A percentile compares a stretch with the other conserved stretches of the same genome.
Conservation (phyloP, 2,888 invertebrate genomes). For the Zygaena filipendulae region DNA sequence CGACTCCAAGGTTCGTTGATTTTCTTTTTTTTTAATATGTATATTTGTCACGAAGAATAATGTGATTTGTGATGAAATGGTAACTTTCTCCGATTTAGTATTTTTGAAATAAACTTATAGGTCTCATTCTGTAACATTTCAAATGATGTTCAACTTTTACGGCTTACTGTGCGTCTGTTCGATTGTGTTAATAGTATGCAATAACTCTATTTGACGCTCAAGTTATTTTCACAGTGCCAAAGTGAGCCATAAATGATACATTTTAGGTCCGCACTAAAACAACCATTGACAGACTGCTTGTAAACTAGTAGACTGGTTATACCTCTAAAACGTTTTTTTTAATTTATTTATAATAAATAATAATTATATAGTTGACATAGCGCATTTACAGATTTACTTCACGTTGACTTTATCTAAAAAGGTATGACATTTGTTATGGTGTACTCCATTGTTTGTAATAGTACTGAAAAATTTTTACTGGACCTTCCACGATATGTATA, state of each 20-base stretch:
- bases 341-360: slow-evolving; percentile 30
- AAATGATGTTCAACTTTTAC: slow-evolving; percentile 44
- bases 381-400: slow-evolving; percentile 38
- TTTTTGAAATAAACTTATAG: too few species aligned
- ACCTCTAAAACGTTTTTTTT: slow-evolving; percentile 54
- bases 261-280: slow-evolving; percentile 56
- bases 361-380: slow-evolving; percentile 47
- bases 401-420: slow-evolving; percentile 34
- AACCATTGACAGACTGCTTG: slow-evolving; percentile 61
- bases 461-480: neutral
- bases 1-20: too few species aligned
- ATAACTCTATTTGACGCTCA: slow-evolving; percentile 52
- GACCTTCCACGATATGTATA: neutral
- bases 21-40: too few species aligned
- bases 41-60: too few species aligned
- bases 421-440: slow-evolving; percentile 31
- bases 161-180: slow-evolving; percentile 63
- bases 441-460: neutral
- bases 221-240: slow-evolving; percentile 59
- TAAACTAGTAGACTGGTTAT: slow-evolving; percentile 63
- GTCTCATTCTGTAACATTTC: too few species aligned
- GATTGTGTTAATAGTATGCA: slow-evolving; percentile 30
- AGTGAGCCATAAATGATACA: slow-evolving; percentile 59
- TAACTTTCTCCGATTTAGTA: too few species aligned
- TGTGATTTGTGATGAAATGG: too few species aligned